Evolutionary conservation across 2,888 invertebrate genomes (phyloP).

Genomic region (Falcaria lacertinaria): DNA sequence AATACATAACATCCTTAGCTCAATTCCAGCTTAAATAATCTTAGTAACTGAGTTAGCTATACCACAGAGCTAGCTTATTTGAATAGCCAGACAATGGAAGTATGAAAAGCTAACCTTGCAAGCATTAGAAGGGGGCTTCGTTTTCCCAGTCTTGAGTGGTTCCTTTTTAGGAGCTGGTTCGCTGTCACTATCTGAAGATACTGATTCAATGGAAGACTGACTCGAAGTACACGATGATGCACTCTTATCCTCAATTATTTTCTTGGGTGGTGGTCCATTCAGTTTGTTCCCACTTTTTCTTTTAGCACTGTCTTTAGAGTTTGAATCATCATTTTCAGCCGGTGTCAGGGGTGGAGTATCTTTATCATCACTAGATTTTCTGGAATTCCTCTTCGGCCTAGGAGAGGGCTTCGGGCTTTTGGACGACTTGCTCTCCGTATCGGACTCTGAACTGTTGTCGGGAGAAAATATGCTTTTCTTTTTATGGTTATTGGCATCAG

Average conservation of each 20-base stretch:
- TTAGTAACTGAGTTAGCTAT: neutral
- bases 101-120: conserved; percentile 36
- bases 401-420: conserved; percentile 54
- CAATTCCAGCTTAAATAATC: too few relatives aligned
- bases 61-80: neutral
- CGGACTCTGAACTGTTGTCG: conserved; percentile 81
- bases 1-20: too few relatives aligned
- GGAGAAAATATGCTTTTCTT: conserved; percentile 92
- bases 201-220: conserved; percentile 67
- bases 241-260: conserved; percentile 59
- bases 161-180: conserved; percentile 58
- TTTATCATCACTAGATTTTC: conserved; percentile 65
- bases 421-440: conserved; percentile 43
- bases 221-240: conserved; percentile 69
- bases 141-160: conserved; percentile 51
- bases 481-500: conserved; percentile 63
- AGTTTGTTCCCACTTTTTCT: conserved; percentile 52
- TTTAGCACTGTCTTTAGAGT: conserved; percentile 53
- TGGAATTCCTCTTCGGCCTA: conserved; percentile 46
- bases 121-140: conserved; percentile 49
- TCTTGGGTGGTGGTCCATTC: conserved; percentile 67
- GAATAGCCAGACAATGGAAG: neutral
- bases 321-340: conserved; percentile 54
- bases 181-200: conserved; percentile 68
- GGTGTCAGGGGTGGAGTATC: conserved; percentile 38